Base-by-base conservation (phyloP, 1,140 invertebrate genomes). In the Lucilia cuprina region DNA sequence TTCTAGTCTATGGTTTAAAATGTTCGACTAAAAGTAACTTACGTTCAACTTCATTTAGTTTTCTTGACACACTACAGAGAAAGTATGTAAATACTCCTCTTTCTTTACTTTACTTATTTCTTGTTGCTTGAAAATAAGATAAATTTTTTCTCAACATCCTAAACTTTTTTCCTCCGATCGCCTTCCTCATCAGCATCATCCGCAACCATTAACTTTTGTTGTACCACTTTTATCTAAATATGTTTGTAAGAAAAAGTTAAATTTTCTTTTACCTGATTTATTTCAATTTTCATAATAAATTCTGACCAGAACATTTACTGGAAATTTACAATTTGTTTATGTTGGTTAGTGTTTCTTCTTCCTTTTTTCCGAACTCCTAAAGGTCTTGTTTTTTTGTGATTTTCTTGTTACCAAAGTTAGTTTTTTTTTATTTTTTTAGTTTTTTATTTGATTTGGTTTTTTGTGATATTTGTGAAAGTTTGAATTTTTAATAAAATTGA, bases 221-320 rank as follows among this genome's bases (percentile, higher is more conserved):
- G 65, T 60, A 60, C 65, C 19, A n/a, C 8, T 70, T 70, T 19
- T 70, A 21, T 21, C 65, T 21, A 2, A 17, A 10, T 80, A 19
- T 80, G 41, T 80, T 80, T 80, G n/a, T 5, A 65, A 65, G 65
- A 70, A 60, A 60, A 60, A 60, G 14, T 0, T 14, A 60, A 70
- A 5, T 70, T 78, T 49, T 17, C 74, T 75, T 49, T 80, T 30
- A 49, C 77, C 77, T 80, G 77, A 80, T 80, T 80, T 80, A 80
- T 80, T 80, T 80, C 77, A 80, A 80, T 80, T 80, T 80, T 80
- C 77, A 80, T 80, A 80, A 80, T 50, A 80, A 80, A 80, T 80
- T 47, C 47, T 80, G 77, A 80, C 77, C 77, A 80, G 47, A 80
- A 80, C 77, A 80, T 80, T 80, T 80, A 25, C 77, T 80, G 19